Base-by-base conservation (phyloP, 2,888 invertebrate species). In the Diogma glabrata region DNA sequence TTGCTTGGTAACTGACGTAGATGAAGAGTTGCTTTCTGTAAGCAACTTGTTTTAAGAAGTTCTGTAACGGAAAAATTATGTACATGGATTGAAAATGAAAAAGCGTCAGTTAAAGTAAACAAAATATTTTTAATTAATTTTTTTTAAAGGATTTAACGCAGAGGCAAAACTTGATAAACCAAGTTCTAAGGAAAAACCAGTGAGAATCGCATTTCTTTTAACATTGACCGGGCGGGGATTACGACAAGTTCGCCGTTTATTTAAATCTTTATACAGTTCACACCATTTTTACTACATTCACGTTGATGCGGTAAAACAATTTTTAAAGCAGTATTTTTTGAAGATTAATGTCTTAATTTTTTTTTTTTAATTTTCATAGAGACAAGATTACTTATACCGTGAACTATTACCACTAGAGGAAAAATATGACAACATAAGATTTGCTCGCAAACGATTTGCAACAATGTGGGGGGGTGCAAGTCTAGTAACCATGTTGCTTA, bases 391-490 rank as follows among this genome's bases (percentile, higher is more conserved):
- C 72, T 73, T 97, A 54, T 89, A 86, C 65, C 79, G 91, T 53
- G 86, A 94, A 68, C 75, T 96, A 57, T 70, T 84, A 51, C 66
- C 74, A 50, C 69, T 94, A 52, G 87, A 91, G 66, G 71, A 72
- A 50, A 73, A 76, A 59, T 83, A 84, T 59, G 72, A 79, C 2
- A 95, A 96, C 67, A 82, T 97, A 49, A 81, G 82, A 59, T 70
- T 96, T 57, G 84, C 91, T 2, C 73, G 79, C 48, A 73, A 75
- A 55, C 78, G 96, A 54, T 87, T 81, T 64, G 85, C 94, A 2
- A 95, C 96, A 3, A 99, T 99, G 62, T 99, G 99, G 99, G 99
- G 97, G 50, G 97, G 97, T 17, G 92, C 96, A 12, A 94, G 93
- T 49, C 75, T 99, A 43, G 75, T 99, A 4, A 82, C 83, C 58